A percentile compares a stretch with the other conserved stretches of the same genome.
phyloP scores from a whole-genome alignment of 23 tunicate genomes.

The Clavelina lepadiformis region DNA sequence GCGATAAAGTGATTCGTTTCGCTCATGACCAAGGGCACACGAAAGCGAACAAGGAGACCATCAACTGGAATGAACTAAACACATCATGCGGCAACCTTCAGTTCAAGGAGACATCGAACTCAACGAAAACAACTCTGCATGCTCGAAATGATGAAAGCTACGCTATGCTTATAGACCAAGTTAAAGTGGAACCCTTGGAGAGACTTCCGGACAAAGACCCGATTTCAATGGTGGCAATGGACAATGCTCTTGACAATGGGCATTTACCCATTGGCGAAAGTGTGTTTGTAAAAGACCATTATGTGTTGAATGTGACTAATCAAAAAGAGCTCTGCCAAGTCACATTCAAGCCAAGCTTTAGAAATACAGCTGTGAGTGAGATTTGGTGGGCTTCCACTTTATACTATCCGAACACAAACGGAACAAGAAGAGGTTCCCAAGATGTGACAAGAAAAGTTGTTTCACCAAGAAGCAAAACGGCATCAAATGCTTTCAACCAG shows the following conservation, averaged over 20 bases:
- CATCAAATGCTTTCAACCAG: neutral
- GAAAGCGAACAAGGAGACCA: slow-evolving; percentile 44
- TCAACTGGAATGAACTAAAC: slow-evolving; percentile 44
- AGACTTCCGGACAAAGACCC: slow-evolving; percentile 1
- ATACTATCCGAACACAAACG: neutral
- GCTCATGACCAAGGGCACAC: slow-evolving; percentile 68
- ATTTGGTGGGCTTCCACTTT: neutral
- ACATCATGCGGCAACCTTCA: slow-evolving; percentile 13
- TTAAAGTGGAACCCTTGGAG: neutral
- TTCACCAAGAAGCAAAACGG: neutral
- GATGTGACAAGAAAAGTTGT: neutral
- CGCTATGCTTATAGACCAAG: slow-evolving; percentile 1
- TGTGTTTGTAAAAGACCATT: slow-evolving; percentile 6
- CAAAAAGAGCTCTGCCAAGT: slow-evolving; percentile 4
- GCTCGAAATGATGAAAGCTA: neutral
- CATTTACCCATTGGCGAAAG: neutral
- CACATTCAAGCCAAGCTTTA: neutral
- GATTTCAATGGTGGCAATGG: slow-evolving; percentile 4
- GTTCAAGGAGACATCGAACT: slow-evolving; percentile 14
- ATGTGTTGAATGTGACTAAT: slow-evolving; percentile 4
- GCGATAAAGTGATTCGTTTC: slow-evolving; percentile 42
- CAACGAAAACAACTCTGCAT: neutral
- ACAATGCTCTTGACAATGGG: neutral
- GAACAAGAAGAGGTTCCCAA: neutral
- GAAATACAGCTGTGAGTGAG: neutral